A percentile compares a stretch with the other conserved stretches of the same genome.
These are phyloP conservation scores for Melanotaenia parkinsoni DNA, from an alignment of 2,797 vertebrate genomes.

Conservation along the genomic window DNA sequence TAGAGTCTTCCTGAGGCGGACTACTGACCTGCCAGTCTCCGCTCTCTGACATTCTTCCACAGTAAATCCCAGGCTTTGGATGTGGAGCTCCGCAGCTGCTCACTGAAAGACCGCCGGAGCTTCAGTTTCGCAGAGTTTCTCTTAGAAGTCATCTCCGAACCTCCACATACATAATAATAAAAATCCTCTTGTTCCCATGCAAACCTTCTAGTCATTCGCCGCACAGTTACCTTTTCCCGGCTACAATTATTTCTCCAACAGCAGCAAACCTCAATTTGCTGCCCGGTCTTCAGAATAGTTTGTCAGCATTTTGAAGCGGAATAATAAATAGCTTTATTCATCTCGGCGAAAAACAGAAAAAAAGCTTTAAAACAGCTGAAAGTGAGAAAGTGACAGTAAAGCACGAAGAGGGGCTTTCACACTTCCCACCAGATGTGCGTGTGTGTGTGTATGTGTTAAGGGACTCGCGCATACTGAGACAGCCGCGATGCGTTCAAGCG, in stretches of 20 bases:
- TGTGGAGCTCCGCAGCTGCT: conserved; percentile 89
- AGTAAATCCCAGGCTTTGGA: conserved; percentile 92
- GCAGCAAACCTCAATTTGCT: conserved; percentile 16
- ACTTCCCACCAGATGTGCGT: conserved; percentile 74
- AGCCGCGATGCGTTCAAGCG: conserved; percentile 53
- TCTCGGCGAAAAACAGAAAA: not conserved
- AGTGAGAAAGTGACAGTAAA: conserved; percentile 37
- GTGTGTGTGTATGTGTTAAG: conserved; percentile 52
- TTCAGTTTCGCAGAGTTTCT: conserved; percentile 78
- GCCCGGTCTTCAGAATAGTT: conserved; percentile 23
- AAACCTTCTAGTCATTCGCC: conserved; percentile 28
- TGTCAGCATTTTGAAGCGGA: conserved; percentile 29
- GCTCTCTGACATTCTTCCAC: conserved; percentile 90
- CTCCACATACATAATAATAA: conserved; percentile 74
- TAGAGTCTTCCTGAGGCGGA: conserved; percentile 19
- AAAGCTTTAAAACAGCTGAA: not conserved
- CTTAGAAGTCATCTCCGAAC: conserved; percentile 83
- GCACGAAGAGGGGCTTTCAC: conserved; percentile 47
- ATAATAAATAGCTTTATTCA: conserved; percentile 2
- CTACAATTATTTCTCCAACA: conserved; percentile 1
- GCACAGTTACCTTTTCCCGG: conserved; percentile 32
- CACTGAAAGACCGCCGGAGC: conserved; percentile 90
- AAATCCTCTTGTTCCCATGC: conserved; percentile 41
- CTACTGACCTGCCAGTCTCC: conserved; percentile 91
- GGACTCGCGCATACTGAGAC: conserved; percentile 41